Conservation (phyloP, 2,888 invertebrate species). For the Deroplatys truncata region DNA sequence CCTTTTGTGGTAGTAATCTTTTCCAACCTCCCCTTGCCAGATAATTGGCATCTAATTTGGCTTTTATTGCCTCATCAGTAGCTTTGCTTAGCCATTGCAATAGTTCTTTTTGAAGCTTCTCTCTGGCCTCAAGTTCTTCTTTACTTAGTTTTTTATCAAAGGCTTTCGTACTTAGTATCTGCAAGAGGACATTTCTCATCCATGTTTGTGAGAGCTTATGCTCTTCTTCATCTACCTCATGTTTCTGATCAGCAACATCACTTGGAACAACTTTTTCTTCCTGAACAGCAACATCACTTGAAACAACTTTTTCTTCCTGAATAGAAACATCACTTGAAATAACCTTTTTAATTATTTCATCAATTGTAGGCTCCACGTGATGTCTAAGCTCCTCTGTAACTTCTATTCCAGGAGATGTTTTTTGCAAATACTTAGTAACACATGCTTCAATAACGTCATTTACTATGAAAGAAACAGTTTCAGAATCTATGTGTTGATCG, state of each 20-base stretch:
- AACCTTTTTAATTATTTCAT: background rate
- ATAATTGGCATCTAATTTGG: background rate
- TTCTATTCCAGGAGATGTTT: background rate
- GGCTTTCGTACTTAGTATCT: background rate
- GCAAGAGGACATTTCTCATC: background rate
- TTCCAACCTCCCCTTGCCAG: background rate
- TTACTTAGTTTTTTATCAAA: background rate
- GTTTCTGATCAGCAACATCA: background rate
- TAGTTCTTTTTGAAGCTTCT: background rate
- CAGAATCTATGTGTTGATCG: too few relatives aligned
- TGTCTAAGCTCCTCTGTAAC: background rate
- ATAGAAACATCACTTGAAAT: background rate
- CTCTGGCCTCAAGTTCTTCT: background rate
- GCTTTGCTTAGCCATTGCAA: background rate
- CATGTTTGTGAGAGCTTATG: background rate
- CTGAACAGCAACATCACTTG: too few relatives aligned
- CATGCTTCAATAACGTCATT: too few relatives aligned
- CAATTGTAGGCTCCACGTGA: background rate
- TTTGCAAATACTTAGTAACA: too few relatives aligned
- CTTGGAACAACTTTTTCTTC: too few relatives aligned
- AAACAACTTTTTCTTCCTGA: too few relatives aligned
- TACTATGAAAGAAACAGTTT: too few relatives aligned
- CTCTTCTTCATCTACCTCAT: background rate
- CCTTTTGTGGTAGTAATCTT: background rate
- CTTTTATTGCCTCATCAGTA: background rate